Percentiles rank a stretch among this genome's conserved stretches.
phyloP scores from a whole-genome alignment of 2,113 vertebrate species.

The Podarcis muralis region DNA sequence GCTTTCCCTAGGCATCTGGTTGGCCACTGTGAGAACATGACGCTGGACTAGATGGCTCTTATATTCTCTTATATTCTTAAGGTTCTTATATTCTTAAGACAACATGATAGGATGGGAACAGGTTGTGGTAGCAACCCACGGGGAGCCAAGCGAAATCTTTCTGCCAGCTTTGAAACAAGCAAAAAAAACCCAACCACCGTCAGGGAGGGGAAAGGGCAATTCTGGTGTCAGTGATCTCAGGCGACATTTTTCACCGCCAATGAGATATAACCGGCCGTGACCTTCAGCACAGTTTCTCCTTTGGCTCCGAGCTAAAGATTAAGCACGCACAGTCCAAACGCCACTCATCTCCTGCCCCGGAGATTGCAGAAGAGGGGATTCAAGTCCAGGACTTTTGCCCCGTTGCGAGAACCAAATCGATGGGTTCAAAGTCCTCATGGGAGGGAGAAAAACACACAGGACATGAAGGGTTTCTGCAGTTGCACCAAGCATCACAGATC shows the following conservation, averaged over 20 bases:
- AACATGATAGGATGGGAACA: no score
- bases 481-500: not conserved
- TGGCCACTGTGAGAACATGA: no score
- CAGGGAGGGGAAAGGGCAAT: not conserved
- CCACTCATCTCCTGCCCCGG: not conserved
- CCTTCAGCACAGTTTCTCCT: not conserved
- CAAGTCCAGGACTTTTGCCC: no score
- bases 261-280: not conserved
- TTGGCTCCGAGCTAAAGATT: not conserved
- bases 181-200: not conserved
- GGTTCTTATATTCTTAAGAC: no score
- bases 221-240: not conserved
- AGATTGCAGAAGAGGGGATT: no score
- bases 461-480: rapidly evolving
- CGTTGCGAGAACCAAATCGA: not conserved
- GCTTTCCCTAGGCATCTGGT: no score
- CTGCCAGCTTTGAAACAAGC: not conserved
- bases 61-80: no score
- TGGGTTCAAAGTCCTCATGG: not conserved
- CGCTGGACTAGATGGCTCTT: no score
- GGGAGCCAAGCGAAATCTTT: not conserved
- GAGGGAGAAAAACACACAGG: not conserved
- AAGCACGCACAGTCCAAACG: not conserved
- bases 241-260: not conserved
- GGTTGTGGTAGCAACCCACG: no score